Evolutionary conservation across 92 coral and sea anemone species (phyloP), one percentile per base, ranked within the genome.

Genomic region (Blastomussa wellsi): DNA sequence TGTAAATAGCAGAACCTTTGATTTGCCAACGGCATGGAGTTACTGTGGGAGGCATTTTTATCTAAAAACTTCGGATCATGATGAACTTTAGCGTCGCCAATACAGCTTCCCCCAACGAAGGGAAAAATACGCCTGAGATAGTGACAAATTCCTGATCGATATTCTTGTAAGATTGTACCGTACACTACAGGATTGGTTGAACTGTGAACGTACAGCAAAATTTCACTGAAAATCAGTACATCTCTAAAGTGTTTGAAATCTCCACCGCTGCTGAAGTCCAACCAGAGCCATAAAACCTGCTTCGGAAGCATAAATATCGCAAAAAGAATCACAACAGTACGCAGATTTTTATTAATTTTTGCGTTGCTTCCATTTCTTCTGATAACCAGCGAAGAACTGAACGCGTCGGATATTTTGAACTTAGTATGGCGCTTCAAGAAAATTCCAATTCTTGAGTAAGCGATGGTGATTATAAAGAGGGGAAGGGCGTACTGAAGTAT

Each of bases 261-360:
- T 16, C 62, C 89, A 0, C 92, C 95, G 19, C 83, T 72, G 2
- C 97, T 94, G 44, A 93, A 91, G 32, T 93, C 97, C n/a, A 92
- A 76, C 97, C 97, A 93, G 28, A 93, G 88, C 95, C 97, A 93
- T 17, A 88, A 84, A 7, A 93, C 47, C 60, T 93, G 97, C 57
- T 93, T 93, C 0, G 97, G 97, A 51, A 93, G 82, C 87, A 93
- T 91, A 28, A 91, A 91, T 7, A 91, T 60, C 0, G 97, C 93
- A 66, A 93, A 93, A 14, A 93, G 77, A 5, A 87, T 87, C 29
- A 93, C 97, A 14, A 93, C 85, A 0, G 85, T 89, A 3, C 79
- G 86, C 32, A 93, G 86, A n/a, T 87, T 93, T 62, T 91, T 93
- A 82, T 87, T 93, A 33, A 93, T 85, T 82, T 90, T 91, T 0